These are phyloP conservation scores for Drosophila paracracens DNA, from an alignment of 2,888 invertebrate species.

Conservation along the genomic window DNA sequence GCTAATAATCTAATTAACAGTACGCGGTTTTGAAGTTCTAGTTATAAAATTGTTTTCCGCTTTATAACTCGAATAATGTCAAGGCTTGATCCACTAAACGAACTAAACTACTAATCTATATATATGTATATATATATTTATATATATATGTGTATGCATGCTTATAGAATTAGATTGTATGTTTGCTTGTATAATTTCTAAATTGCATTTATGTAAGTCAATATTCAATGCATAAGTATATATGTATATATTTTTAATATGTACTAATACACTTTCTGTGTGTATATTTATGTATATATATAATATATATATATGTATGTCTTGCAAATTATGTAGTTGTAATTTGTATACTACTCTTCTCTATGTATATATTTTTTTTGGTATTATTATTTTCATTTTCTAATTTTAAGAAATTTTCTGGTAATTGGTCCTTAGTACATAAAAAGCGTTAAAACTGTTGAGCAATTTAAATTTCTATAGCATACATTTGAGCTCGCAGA, in stretches of 20 bases:
- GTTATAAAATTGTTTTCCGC: conserved; percentile 22
- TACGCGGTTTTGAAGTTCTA: conserved; percentile 24
- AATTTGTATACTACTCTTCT: conserved; percentile 43
- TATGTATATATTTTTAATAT: conserved; percentile 25
- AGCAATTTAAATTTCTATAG: conserved; percentile 58
- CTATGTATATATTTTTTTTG: conserved; percentile 10
- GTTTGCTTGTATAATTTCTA: conserved; percentile 65
- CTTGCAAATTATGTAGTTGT: conserved; percentile 58
- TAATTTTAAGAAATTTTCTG: conserved; percentile 36
- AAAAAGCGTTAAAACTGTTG: conserved; percentile 64
- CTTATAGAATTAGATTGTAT: conserved; percentile 41
- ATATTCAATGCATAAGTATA: conserved; percentile 42
- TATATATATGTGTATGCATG: conserved; percentile 31
- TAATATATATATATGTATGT: conserved; percentile 33
- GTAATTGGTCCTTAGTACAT: conserved; percentile 75
- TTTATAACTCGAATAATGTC: conserved; percentile 67
- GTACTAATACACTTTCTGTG: conserved; percentile 10
- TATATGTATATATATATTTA: conserved; percentile 24
- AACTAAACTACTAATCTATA: conserved; percentile 56
- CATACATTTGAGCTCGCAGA: conserved; percentile 51
- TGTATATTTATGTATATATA: conserved; percentile 17
- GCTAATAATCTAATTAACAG: conserved; percentile 54
- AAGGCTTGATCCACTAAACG: conserved; percentile 70
- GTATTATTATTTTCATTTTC: conserved; percentile 25
- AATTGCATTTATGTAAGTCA: conserved; percentile 66